phyloP scores from a whole-genome alignment of 2,888 invertebrate genomes.

The Odontomyia ornata region DNA sequence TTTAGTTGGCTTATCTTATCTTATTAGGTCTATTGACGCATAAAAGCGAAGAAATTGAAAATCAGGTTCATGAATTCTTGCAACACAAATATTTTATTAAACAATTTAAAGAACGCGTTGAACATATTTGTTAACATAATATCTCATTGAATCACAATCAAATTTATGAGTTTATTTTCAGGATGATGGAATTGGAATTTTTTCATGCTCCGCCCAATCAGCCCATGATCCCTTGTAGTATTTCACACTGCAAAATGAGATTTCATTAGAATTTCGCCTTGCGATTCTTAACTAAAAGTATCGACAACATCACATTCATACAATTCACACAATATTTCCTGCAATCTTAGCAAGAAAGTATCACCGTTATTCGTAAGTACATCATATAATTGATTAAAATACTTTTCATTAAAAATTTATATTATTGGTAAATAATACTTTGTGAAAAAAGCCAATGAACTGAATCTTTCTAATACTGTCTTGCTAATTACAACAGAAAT shows the following conservation, averaged over 20 bases:
- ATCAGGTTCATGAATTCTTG: background rate
- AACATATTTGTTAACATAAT: background rate
- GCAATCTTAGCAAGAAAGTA: too few species aligned
- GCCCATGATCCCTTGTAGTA: slow-evolving; percentile 61
- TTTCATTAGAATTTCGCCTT: too few species aligned
- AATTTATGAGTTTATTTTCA: background rate
- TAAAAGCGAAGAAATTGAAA: background rate
- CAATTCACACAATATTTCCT: too few species aligned
- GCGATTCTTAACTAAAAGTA: background rate
- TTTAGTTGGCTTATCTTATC: slow-evolving; percentile 17
- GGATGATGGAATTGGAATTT: slow-evolving; percentile 52
- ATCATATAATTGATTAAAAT: too few species aligned
- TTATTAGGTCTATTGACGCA: background rate
- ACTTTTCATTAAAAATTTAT: too few species aligned
- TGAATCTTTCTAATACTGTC: too few species aligned
- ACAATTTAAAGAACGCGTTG: background rate
- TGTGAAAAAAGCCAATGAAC: too few species aligned
- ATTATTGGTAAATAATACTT: too few species aligned
- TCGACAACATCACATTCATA: too few species aligned
- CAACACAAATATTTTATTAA: background rate
- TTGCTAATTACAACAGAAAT: too few species aligned
- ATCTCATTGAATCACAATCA: background rate
- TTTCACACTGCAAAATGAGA: slow-evolving; percentile 54
- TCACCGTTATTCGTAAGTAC: too few species aligned
- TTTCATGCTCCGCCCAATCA: slow-evolving; percentile 61